Conservation (phyloP, 23 tunicate species). For the Botrylloides violaceus region DNA sequence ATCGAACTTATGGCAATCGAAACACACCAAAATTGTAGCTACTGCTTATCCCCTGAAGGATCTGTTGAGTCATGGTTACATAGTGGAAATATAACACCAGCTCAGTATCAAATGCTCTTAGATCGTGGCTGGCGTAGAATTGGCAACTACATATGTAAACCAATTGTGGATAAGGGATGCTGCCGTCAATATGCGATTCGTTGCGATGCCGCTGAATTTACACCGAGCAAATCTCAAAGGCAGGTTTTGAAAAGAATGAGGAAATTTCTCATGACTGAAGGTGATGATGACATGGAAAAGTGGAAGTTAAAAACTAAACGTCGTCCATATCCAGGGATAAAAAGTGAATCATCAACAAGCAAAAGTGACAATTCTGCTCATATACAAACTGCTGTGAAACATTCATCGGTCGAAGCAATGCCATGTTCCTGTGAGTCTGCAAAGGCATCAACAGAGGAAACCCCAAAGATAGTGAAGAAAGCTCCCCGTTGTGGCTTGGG, state of each 20-base stretch:
- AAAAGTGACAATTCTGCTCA: background rate
- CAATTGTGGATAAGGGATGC: slow-evolving; percentile 72
- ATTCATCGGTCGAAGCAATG: background rate
- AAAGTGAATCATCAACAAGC: background rate
- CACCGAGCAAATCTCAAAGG: slow-evolving; percentile 65
- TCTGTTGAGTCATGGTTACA: background rate
- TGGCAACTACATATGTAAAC: slow-evolving; percentile 81
- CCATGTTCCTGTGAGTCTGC: too few relatives aligned
- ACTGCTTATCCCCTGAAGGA: background rate
- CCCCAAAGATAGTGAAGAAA: background rate
- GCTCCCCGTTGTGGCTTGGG: slow-evolving; percentile 39
- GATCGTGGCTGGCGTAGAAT: slow-evolving; percentile 94
- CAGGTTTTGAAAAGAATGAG: slow-evolving; percentile 67
- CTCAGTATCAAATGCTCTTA: slow-evolving; percentile 54
- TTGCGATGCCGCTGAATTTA: slow-evolving; percentile 49
- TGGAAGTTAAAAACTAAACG: slow-evolving; percentile 26
- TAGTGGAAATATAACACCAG: background rate
- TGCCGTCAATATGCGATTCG: slow-evolving; percentile 80
- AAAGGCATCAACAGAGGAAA: background rate
- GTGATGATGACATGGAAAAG: slow-evolving; percentile 33
- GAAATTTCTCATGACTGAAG: slow-evolving; percentile 41
- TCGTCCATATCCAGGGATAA: background rate
- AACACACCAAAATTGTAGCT: background rate
- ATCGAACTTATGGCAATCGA: background rate
- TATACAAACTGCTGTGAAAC: background rate